phyloP scores from a whole-genome alignment of 1,140 invertebrate species.

The Maniola jurtina region DNA sequence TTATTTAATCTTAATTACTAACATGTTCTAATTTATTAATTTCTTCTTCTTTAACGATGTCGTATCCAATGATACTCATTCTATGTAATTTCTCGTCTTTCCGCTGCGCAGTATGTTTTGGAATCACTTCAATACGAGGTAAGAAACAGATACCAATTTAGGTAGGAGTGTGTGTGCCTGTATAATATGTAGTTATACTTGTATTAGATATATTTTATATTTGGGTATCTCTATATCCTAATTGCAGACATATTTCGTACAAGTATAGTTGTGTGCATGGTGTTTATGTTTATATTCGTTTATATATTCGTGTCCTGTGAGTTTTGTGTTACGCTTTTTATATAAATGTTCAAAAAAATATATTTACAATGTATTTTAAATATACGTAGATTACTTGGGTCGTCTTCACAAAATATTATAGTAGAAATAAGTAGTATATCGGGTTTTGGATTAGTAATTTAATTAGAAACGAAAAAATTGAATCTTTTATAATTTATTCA shows the following conservation, averaged over 20 bases:
- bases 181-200: constrained; percentile 19
- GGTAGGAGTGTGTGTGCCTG: constrained; percentile 56
- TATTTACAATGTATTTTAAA: constrained; percentile 3
- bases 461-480: background rate
- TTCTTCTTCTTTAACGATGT: constrained; percentile 56
- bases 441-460: constrained; percentile 17
- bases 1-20: constrained; percentile 27
- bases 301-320: constrained; percentile 71
- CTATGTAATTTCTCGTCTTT: constrained; percentile 76
- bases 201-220: constrained; percentile 33
- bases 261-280: constrained; percentile 56
- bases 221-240: constrained; percentile 42
- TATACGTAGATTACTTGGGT: too few relatives aligned
- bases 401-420: background rate
- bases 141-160: constrained; percentile 80
- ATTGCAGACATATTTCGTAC: constrained; percentile 43
- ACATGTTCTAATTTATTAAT: constrained; percentile 33
- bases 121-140: constrained; percentile 99
- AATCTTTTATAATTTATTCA: background rate
- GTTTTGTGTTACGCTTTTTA: constrained; percentile 75
- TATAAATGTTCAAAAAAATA: constrained; percentile 14
- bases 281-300: constrained; percentile 33
- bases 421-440: constrained; percentile 20
- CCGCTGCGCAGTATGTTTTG: constrained; percentile 96
- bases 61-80: constrained; percentile 63